Evolutionary conservation across 2,888 invertebrate genomes (phyloP).

Genomic region (Oscheius sp.): DNA sequence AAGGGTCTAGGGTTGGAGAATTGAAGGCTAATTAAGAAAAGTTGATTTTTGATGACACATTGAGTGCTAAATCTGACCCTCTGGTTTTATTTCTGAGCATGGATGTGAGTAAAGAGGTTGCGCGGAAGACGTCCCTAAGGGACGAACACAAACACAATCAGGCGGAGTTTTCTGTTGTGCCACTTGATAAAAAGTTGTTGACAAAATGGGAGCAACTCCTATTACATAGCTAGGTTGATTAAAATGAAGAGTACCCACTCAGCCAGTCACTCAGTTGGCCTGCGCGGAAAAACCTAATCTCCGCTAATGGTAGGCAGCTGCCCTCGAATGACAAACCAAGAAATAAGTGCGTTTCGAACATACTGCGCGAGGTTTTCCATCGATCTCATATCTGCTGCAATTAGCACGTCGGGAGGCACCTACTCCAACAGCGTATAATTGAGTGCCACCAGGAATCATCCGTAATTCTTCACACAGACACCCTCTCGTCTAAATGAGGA

Average conservation of each 20-base stretch:
- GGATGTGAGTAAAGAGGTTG: conserved; percentile 23
- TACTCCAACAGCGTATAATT: conserved; percentile 29
- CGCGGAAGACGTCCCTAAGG: conserved; percentile 11
- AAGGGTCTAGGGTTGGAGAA: too few species aligned
- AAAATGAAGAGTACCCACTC: too few species aligned
- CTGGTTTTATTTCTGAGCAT: neutral
- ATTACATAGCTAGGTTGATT: neutral
- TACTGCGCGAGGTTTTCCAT: conserved; percentile 27
- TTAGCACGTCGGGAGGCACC: conserved; percentile 28
- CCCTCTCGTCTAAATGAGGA: neutral
- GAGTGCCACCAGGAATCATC: conserved; percentile 21
- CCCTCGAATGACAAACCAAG: conserved; percentile 8
- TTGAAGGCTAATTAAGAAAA: too few species aligned
- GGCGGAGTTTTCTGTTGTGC: conserved; percentile 4
- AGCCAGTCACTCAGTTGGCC: neutral
- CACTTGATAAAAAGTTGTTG: neutral
- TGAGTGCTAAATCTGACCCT: neutral
- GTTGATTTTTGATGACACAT: too few species aligned
- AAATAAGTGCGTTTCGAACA: conserved; percentile 27
- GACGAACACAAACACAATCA: conserved; percentile 26
- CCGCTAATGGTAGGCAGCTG: conserved; percentile 7
- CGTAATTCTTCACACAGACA: too few species aligned
- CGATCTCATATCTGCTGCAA: conserved; percentile 29
- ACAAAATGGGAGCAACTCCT: neutral
- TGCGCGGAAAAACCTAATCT: conserved; percentile 2